Evolutionary conservation across 2,113 vertebrate genomes (phyloP).

Genomic region (Tenrec ecaudatus): DNA sequence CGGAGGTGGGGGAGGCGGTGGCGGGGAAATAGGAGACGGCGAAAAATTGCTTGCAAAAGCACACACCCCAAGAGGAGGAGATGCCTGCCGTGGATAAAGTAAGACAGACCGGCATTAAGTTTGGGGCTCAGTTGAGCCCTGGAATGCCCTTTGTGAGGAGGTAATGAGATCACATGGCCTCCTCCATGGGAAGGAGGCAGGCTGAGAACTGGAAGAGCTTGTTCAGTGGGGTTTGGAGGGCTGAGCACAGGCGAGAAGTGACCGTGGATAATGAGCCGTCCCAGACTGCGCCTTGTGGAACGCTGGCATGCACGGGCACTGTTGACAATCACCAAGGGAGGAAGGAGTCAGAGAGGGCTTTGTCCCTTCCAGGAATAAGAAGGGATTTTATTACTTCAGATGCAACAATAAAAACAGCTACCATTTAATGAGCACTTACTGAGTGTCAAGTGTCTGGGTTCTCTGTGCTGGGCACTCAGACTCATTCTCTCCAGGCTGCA

Average conservation of each 20-base stretch:
- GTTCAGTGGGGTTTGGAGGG: constrained; percentile 77
- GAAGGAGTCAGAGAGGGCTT: constrained; percentile 61
- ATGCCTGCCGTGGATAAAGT: constrained; percentile 45
- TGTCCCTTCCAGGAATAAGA: constrained; percentile 68
- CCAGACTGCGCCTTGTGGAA: constrained; percentile 37
- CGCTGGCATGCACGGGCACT: constrained; percentile 35
- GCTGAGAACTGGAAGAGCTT: constrained; percentile 80
- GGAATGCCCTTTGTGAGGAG: constrained; percentile 82
- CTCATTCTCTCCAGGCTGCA: background rate
- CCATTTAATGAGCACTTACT: constrained; percentile 45
- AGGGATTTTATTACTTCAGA: constrained; percentile 51
- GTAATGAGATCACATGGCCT: constrained; percentile 78
- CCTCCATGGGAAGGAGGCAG: constrained; percentile 74
- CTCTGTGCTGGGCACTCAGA: background rate
- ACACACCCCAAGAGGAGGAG: constrained; percentile 63
- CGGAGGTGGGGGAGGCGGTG: constrained; percentile 19
- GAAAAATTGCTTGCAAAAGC: constrained; percentile 56
- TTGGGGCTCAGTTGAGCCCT: constrained; percentile 75
- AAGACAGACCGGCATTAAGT: constrained; percentile 62
- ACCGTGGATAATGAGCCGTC: constrained; percentile 72
- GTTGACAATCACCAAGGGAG: constrained; percentile 12
- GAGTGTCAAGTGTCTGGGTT: background rate
- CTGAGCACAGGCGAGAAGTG: constrained; percentile 70
- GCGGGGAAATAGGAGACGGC: constrained; percentile 60
- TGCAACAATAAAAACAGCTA: constrained; percentile 39